Evolutionary conservation across 2,113 vertebrate species (phyloP).

Genomic region (Romanogobio albipinnatus): DNA sequence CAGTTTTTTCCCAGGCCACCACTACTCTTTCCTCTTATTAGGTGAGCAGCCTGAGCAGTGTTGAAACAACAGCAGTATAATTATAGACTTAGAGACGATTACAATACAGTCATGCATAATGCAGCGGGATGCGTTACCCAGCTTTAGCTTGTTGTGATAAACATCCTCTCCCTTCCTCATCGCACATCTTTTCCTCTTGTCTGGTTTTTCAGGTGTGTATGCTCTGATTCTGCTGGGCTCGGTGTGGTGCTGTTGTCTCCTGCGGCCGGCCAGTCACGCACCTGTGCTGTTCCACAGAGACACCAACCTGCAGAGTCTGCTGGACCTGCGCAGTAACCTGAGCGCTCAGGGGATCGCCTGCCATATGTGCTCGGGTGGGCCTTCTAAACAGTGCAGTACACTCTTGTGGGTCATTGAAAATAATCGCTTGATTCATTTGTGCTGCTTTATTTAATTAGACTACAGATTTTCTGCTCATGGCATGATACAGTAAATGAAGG

Average conservation of each 20-base stretch:
- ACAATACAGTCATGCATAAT: slow-evolving; percentile 21
- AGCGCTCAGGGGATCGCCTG: slow-evolving; percentile 96
- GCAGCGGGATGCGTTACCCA: not conserved
- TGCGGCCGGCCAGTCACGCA: slow-evolving; percentile 90
- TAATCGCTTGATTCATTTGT: not conserved
- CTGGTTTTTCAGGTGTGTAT: slow-evolving; percentile 81
- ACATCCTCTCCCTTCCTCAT: not conserved
- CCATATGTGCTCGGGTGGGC: slow-evolving; percentile 93
- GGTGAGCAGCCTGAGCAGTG: slow-evolving; percentile 11
- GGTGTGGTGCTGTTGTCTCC: slow-evolving; percentile 86
- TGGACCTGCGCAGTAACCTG: slow-evolving; percentile 95
- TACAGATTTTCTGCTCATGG: not conserved
- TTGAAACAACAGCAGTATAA: not conserved
- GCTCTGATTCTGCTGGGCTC: slow-evolving; percentile 85
- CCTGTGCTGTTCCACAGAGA: slow-evolving; percentile 90
- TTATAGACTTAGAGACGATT: not conserved
- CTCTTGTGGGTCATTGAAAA: slow-evolving; percentile 15
- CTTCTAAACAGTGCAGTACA: not conserved
- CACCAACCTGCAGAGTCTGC: slow-evolving; percentile 94
- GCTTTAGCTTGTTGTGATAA: not conserved
- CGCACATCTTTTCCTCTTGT: slow-evolving; percentile 29
- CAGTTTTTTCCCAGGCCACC: slow-evolving; percentile 23
- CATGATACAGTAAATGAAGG: not conserved
- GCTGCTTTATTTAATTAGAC: slow-evolving; percentile 8
- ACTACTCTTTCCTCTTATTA: slow-evolving; percentile 8